phyloP scores from a whole-genome alignment of 2,888 invertebrate species.

The Conops quadrifasciatus region DNA sequence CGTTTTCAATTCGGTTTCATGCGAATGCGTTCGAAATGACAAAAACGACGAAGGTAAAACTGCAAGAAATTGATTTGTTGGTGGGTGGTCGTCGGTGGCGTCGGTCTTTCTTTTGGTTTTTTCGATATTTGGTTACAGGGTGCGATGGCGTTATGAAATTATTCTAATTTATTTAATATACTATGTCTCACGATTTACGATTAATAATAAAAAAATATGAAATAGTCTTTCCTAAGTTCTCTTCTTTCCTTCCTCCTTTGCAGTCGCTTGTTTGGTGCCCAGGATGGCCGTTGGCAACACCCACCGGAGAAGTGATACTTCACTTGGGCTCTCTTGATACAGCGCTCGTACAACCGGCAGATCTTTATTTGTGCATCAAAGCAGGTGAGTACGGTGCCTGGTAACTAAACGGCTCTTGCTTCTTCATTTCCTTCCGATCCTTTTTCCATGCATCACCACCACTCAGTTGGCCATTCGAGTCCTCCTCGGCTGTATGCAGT shows the following conservation, averaged over 20 bases:
- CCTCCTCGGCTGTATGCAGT: conserved; percentile 57
- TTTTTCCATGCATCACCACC: not conserved
- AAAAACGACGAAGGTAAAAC: not conserved
- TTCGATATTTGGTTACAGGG: not conserved
- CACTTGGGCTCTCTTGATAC: conserved; percentile 73
- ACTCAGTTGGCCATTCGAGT: conserved; percentile 48
- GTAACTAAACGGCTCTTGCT: not conserved
- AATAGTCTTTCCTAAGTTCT: not conserved
- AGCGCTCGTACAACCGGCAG: conserved; percentile 70
- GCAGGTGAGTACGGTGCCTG: conserved; percentile 49
- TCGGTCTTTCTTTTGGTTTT: not conserved
- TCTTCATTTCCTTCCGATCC: not conserved
- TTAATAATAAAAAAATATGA: not conserved
- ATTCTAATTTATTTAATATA: not conserved
- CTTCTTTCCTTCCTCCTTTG: conserved; percentile 50
- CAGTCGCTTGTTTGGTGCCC: conserved; percentile 70
- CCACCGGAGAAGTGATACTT: conserved; percentile 70
- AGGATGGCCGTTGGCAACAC: conserved; percentile 76
- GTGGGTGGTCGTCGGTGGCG: conserved; percentile 6
- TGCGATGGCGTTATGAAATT: not conserved
- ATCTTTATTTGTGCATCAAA: conserved; percentile 73
- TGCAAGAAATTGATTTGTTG: conserved; percentile 21
- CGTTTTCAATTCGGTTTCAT: conserved; percentile 17
- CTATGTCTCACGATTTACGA: not conserved
- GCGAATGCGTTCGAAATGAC: not conserved